phyloP scores from a whole-genome alignment of 1,140 invertebrate genomes.

The Lepidurus apus region DNA sequence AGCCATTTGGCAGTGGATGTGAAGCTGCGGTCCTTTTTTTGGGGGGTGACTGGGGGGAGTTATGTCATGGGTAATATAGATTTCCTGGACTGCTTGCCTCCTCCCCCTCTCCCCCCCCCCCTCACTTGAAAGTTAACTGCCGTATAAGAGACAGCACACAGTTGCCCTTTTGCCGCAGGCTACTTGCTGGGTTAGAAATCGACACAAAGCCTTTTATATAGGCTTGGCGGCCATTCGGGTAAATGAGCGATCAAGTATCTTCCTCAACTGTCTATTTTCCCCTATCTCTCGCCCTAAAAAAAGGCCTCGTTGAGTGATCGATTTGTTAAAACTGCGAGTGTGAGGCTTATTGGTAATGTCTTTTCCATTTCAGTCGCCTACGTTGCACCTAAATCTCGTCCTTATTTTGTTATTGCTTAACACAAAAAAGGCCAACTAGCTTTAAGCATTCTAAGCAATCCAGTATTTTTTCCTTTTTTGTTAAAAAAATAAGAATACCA shows the following conservation, averaged over 20 bases:
- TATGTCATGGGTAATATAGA: constrained; percentile 11
- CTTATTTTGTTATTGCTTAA: too few species aligned
- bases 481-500: too few species aligned
- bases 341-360: neutral
- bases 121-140: constrained; percentile 5
- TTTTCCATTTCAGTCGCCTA: constrained; percentile 1
- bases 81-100: neutral
- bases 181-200: constrained; percentile 6
- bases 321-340: neutral
- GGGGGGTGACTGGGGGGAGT: neutral
- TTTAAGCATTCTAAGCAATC: too few species aligned
- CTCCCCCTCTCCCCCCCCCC: neutral
- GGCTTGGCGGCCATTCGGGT: neutral
- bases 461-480: too few species aligned
- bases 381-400: neutral
- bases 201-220: neutral
- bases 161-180: neutral
- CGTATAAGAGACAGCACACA: neutral
- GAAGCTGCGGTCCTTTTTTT: neutral
- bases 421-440: too few species aligned
- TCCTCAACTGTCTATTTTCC: neutral
- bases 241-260: constrained; percentile 22
- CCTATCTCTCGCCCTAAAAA: neutral
- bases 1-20: neutral
- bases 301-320: neutral